A percentile compares a stretch with the other conserved stretches of the same genome.
Conservation (phyloP, 2,888 invertebrate genomes). For the Drosophila mettleri region DNA sequence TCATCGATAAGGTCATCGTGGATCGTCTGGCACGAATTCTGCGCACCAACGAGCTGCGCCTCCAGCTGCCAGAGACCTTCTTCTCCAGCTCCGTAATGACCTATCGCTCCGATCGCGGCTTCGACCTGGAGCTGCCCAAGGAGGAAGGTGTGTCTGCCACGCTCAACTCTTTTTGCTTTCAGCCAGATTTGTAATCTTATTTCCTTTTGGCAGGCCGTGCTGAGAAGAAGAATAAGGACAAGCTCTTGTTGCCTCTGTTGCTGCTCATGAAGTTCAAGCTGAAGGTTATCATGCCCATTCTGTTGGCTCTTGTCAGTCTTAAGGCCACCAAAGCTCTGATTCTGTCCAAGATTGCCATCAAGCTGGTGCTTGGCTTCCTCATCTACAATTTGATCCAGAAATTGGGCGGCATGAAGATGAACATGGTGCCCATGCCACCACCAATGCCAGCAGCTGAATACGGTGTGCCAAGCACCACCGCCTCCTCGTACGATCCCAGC, state of each 20-base stretch:
- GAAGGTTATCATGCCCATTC: conserved; percentile 93
- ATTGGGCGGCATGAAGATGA: conserved; percentile 92
- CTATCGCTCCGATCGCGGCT: conserved; percentile 88
- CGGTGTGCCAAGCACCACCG: conserved; percentile 89
- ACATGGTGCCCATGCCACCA: conserved; percentile 87
- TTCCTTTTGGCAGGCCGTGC: conserved; percentile 88
- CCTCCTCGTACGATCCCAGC: conserved; percentile 89
- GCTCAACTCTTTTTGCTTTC: neutral
- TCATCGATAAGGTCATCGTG: conserved; percentile 91
- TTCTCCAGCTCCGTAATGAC: conserved; percentile 89
- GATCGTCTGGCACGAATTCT: conserved; percentile 90
- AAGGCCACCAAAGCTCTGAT: conserved; percentile 94
- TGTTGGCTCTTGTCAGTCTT: conserved; percentile 91
- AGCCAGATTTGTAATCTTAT: neutral
- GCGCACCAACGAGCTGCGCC: conserved; percentile 90
- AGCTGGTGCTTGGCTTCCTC: conserved; percentile 92
- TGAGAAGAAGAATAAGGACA: conserved; percentile 91
- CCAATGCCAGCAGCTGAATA: conserved; percentile 88
- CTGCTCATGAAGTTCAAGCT: conserved; percentile 92
- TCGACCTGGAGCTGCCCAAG: conserved; percentile 88
- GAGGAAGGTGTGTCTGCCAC: conserved; percentile 78
- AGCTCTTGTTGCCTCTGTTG: conserved; percentile 91
- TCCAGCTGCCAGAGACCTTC: conserved; percentile 90
- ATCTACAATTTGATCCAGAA: conserved; percentile 92
- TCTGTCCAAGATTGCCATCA: conserved; percentile 93